Base-by-base conservation (phyloP, 2,888 invertebrate genomes). In the Andrena marginata region DNA sequence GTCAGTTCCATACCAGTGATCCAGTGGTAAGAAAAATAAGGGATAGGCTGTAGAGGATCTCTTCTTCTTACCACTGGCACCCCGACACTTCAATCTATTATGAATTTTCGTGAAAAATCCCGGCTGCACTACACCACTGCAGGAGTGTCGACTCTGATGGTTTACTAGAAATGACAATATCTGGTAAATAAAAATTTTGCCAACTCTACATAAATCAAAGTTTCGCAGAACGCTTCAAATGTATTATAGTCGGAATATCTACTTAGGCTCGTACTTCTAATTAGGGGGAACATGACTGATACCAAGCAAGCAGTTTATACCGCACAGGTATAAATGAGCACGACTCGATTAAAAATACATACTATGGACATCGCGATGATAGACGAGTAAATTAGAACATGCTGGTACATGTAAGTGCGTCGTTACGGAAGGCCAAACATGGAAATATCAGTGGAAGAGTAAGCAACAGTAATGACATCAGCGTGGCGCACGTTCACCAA, bases 381-480 rank as follows among this genome's bases (percentile, higher is more conserved):
- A 20, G 33, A n/a, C 31, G 16, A 20, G 42, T 7, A 31, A 64
- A n/a, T 64, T 59, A 42, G n/a, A 59, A 69, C 23, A 20, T 49
- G 48, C 7, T 29, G 63, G 69, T 68, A 59, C 23, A 20, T 2
- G 10, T 29, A 72, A 48, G 42, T 31, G 59, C 42, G 29, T 56
- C 51, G 71, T 80, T 72, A 63, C 16, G 67, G 67, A 74, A 80
- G 35, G 4, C 67, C 67, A 64, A 73, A 83, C 54, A 76, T 78
- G 77, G 79, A 79, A 81, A 83, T 79, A 87, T 85, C 81, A 69
- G 67, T 70, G 56, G 64, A 80, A 70, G 72, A 83, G 59, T 77
- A 81, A 74, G 72, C 75, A 75, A 20, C 60, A 20, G 69, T 74
- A 85, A 85, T 89, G 88, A 88, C 87, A 88, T 90, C 90, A 89